Evolutionary conservation across 2,888 invertebrate genomes (phyloP), one percentile per base, ranked within the genome.

Genomic region (Agrochola lota): DNA sequence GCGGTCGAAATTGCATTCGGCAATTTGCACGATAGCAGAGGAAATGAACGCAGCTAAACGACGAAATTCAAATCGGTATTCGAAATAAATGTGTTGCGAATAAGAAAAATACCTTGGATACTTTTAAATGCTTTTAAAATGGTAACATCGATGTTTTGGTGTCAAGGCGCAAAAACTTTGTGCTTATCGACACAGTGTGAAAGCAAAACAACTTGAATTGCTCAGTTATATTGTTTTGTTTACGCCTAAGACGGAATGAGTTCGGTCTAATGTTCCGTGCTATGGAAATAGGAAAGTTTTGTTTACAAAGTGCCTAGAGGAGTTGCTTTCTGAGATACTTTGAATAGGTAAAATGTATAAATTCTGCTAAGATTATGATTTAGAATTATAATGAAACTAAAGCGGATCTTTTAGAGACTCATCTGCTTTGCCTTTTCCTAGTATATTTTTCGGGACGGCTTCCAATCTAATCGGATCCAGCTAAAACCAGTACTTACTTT

Each of bases 221-320:
- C 49, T 57, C 59, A 80, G 68, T 80, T 64, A 55, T 80, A 72
- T 80, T 81, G 75, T 78, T 81, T 84, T 84, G 78, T 81, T 84
- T 84, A 81, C 78, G 70, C 64, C 67, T 68, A 77, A 72, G 74
- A 67, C 17, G 57, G 15, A 84, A 84, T 71, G 67, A 73, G 63
- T 43, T 71, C 40, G 46, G 12, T 60, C 73, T 81, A 75, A 81
- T 81, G 35, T 85, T 64, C 60, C 12, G 26, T 62, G 40, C 60
- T 73, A n/a, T 64, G 49, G 64, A 84, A 77, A 84, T 59, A 72
- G 12, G 3, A 77, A 84, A 81, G 72, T 81, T 78, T 81, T 76
- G 52, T 78, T 84, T 71, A 71, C 68, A 62, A 49, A 69, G 8
- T 49, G 67, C 63, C 71, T 76, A 15, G 52, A 30, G 68, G 0